Conservation (phyloP, 1,140 invertebrate genomes). For the Pseudomyrmex concolor region DNA sequence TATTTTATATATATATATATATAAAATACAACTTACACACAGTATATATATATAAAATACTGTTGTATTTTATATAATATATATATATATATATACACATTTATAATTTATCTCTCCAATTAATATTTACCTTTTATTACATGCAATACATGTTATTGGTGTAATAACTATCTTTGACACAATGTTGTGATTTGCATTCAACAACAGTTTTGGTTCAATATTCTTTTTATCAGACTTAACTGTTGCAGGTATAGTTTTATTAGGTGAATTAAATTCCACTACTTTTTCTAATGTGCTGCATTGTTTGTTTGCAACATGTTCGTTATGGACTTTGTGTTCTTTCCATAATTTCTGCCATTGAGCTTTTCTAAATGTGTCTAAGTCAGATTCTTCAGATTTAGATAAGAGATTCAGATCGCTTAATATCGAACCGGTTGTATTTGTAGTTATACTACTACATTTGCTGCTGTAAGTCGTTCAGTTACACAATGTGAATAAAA, state of each 20-base stretch:
- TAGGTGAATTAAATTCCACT: slow-evolving; percentile 84
- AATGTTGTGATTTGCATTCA: slow-evolving; percentile 89
- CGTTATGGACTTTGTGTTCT: slow-evolving; percentile 86
- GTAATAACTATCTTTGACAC: slow-evolving; percentile 93
- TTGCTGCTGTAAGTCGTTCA: slow-evolving; percentile 84
- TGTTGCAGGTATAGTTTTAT: slow-evolving; percentile 90
- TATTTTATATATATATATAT: no score
- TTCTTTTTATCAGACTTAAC: slow-evolving; percentile 85
- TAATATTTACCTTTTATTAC: slow-evolving; percentile 89
- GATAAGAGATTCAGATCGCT: slow-evolving; percentile 92
- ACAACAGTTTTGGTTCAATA: slow-evolving; percentile 71
- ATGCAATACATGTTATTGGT: slow-evolving; percentile 93
- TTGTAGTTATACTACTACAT: slow-evolving; percentile 86
- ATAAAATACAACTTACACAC: no score
- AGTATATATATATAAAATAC: no score
- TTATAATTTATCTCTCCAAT: background rate
- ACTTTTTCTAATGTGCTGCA: slow-evolving; percentile 82
- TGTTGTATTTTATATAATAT: no score
- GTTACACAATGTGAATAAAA: background rate
- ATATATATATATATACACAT: slow-evolving; percentile 18
- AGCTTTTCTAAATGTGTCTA: slow-evolving; percentile 86
- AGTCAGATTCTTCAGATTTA: slow-evolving; percentile 93
- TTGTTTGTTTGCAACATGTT: slow-evolving; percentile 84
- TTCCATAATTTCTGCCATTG: slow-evolving; percentile 88
- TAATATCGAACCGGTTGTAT: slow-evolving; percentile 89